Base-by-base conservation (phyloP, 2,888 invertebrate species). In the Xanthia togata region DNA sequence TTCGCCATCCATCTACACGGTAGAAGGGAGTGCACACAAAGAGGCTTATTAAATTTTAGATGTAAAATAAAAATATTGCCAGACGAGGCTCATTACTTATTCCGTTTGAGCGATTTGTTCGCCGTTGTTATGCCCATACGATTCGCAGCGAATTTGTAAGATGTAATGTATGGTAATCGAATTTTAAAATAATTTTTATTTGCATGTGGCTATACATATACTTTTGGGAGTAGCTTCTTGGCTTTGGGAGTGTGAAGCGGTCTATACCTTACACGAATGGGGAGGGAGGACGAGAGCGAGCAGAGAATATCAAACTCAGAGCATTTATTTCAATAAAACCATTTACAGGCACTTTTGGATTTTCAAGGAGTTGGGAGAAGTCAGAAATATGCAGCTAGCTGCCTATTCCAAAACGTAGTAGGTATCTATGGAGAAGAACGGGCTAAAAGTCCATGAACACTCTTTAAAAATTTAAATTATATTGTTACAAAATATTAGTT, bases 71-170 rank as follows among this genome's bases (percentile, higher is more conserved):
- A 94, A 93, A 93, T 93, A 93, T 93, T 89, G 92, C 91, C 89
- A 84, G 88, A 89, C 88, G 88, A 84, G 78, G 76, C 92, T 93
- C 94, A 93, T 94, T 94, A 92, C 92, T 94, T 94, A 95, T 95
- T 95, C 95, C 92, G 91, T 94, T 94, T 94, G 93, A 92, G 88
- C 90, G 92, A 93, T 94, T 93, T 92, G 92, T 91, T 84, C 82
- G 72, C 68, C 62, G 76, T 76, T 83, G 76, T 87, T 78, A 83
- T 83, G 79, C 73, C 67, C 69, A 74, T 69, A 68, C 79, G 79
- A 83, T 76, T 79, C 78, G 63, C 77, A 75, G 70, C 69, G 72
- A 76, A 82, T 80, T 83, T 60, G 59, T 81, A 72, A 77, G 12
- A 71, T 74, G 73, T 82, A 82, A 85, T 84, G 70, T 84, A 84